These are phyloP conservation scores for Caenorhabditis remanei DNA, from an alignment of 1,140 invertebrate genomes.

Conservation along the genomic window DNA sequence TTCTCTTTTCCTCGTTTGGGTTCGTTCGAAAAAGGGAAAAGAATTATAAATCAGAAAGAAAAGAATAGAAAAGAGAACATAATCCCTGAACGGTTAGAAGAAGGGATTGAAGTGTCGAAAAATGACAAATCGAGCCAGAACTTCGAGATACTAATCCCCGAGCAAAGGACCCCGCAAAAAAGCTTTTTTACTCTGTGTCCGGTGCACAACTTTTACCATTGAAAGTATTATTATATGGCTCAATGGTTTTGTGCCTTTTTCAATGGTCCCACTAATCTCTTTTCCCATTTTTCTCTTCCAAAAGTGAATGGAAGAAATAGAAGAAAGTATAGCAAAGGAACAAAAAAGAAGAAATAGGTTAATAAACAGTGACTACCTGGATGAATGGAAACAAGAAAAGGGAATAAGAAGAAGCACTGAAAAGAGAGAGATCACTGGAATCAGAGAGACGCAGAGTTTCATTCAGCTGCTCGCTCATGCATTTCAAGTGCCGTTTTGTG, in stretches of 20 bases:
- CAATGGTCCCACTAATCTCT: constrained; percentile 34
- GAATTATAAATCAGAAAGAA: background rate
- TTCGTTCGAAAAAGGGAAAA: background rate
- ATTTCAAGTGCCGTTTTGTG: constrained; percentile 50
- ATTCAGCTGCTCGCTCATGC: constrained; percentile 43
- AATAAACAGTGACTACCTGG: constrained; percentile 24
- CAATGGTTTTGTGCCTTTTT: constrained; percentile 45
- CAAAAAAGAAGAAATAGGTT: background rate
- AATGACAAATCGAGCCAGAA: constrained; percentile 39
- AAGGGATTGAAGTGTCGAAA: constrained; percentile 16
- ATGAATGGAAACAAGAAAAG: constrained; percentile 9
- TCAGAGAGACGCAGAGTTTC: constrained; percentile 30
- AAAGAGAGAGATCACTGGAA: background rate
- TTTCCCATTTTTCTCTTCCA: background rate
- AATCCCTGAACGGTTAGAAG: constrained; percentile 29
- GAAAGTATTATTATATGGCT: constrained; percentile 53
- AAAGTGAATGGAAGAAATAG: background rate
- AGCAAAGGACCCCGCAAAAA: background rate
- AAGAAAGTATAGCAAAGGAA: background rate
- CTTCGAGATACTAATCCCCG: background rate
- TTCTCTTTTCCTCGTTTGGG: background rate
- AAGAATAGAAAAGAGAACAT: background rate
- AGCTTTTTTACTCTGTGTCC: background rate
- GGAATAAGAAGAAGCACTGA: background rate
- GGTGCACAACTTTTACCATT: constrained; percentile 41